Base-by-base conservation (phyloP, 2,888 invertebrate species). In the Drosophila nr. perissopoda region DNA sequence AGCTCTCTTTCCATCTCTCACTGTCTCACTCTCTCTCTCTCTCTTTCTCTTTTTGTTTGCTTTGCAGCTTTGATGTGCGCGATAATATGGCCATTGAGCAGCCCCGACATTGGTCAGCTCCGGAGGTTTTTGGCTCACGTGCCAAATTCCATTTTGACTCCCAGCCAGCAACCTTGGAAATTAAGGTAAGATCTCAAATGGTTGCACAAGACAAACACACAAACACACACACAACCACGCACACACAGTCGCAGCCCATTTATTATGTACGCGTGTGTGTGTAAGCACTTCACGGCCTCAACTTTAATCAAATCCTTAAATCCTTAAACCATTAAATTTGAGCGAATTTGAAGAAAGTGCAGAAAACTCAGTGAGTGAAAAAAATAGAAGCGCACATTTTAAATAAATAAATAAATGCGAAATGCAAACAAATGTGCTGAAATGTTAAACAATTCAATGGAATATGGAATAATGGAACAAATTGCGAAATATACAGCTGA, bases 41-140 rank as follows among this genome's bases (percentile, higher is more conserved):
- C 38, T 57, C 60, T 57, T 1, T 4, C n/a, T 13, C 6, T 21
- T 13, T 52, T 25, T 27, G 51, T 63, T 58, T 49, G 45, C 51
- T 40, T 77, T 78, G 81, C 95, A 97, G 97, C 93, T 97, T 97
- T 93, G 96, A 97, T 94, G 97, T 97, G 29, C 95, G 97, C 80
- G 97, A 97, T 89, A 97, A 96, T 93, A 95, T 96, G 82, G 94
- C 96, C 83, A 95, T 95, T 60, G 96, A 97, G 90, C 91, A 92
- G 82, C 97, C 97, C 54, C 94, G 95, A 63, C 97, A 97, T 94
- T 96, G 96, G 96, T 97, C 97, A 48, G 96, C 96, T 66, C 96
- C 96, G 68, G 96, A 96, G 93, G 96, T 97, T 90, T 97, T 98
- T 93, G 97, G 97, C 38, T 96, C 96, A 73, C 95, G 98, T 85